Evolutionary conservation across 2,888 invertebrate genomes (phyloP).

Genomic region (Diarsia rubi): DNA sequence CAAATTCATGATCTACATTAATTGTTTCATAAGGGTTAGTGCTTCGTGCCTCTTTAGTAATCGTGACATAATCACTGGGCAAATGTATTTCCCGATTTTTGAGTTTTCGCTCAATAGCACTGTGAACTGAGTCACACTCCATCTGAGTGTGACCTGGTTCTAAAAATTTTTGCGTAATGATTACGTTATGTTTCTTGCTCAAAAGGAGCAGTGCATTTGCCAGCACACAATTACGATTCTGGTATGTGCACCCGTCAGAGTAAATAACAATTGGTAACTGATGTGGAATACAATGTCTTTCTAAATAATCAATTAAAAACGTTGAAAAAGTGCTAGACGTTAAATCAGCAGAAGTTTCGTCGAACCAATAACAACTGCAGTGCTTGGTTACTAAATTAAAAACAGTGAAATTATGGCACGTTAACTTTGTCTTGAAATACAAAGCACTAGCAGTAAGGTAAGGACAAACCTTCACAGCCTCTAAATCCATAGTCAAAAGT

Average conservation of each 20-base stretch:
- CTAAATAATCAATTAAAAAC: no score
- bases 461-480: no score
- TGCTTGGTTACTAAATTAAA: no score
- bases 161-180: no score
- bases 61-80: slow-evolving; percentile 47
- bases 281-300: slow-evolving; percentile 4
- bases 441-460: no score
- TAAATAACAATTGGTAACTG: slow-evolving; percentile 1
- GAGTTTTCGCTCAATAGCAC: background rate
- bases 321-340: no score
- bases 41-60: slow-evolving; percentile 46
- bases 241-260: background rate
- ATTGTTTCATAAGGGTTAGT: slow-evolving; percentile 22
- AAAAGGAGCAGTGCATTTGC: slow-evolving; percentile 8
- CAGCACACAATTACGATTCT: slow-evolving; percentile 2
- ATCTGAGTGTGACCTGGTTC: background rate
- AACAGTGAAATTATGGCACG: no score
- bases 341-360: no score
- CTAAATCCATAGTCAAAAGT: no score
- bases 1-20: slow-evolving; percentile 4
- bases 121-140: no score
- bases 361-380: no score
- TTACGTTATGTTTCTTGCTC: background rate
- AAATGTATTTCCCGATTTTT: slow-evolving; percentile 31
- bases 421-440: no score